Conservation (phyloP, 2,113 vertebrate species). For the Thalassoma bifasciatum region DNA sequence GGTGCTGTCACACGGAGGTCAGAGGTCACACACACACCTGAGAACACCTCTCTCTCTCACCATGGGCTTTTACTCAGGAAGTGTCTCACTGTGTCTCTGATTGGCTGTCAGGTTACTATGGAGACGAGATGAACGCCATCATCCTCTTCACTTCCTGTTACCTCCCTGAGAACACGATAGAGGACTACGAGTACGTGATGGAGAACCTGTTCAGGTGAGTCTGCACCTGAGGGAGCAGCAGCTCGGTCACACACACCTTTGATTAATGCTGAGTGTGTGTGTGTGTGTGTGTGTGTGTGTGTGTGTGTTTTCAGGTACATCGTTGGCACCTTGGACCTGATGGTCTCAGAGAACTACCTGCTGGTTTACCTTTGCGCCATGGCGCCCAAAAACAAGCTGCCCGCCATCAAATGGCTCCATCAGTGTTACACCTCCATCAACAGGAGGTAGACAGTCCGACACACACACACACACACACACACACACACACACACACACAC, state of each 20-base stretch:
- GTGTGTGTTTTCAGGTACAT: conserved; percentile 82
- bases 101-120: conserved; percentile 83
- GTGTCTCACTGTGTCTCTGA: background rate
- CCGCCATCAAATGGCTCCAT: conserved; percentile 85
- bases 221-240: no score
- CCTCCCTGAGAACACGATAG: conserved; percentile 84
- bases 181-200: conserved; percentile 88
- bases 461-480: background rate
- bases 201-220: conserved; percentile 89
- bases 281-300: conserved; percentile 7
- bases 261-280: background rate
- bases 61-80: no score
- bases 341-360: conserved; percentile 87
- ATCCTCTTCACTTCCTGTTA: conserved; percentile 88
- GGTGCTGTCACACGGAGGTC: conserved; percentile 89
- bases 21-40: conserved; percentile 70
- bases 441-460: conserved; percentile 66
- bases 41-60: no score
- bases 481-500: no score
- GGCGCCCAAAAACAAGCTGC: conserved; percentile 83
- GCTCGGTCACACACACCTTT: no score
- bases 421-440: conserved; percentile 86
- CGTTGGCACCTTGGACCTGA: conserved; percentile 86
- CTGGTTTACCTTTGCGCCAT: conserved; percentile 86
- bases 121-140: conserved; percentile 85